Percentiles rank a stretch among this genome's conserved stretches.
Evolutionary conservation across 2,888 invertebrate genomes (phyloP).

Genomic region (Entomobrya proxima): DNA sequence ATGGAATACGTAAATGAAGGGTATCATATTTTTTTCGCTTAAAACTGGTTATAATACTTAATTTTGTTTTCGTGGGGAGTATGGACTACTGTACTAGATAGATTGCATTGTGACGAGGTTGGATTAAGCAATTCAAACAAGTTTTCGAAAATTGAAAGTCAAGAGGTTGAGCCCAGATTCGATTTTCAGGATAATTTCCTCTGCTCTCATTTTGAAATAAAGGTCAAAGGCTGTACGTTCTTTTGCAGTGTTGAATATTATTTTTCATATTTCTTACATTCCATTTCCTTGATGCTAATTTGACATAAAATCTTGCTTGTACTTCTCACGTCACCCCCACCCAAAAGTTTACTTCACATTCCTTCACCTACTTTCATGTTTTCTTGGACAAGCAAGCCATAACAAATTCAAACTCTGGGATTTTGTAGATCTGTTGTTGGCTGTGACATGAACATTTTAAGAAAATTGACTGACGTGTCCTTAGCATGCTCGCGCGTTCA

Average conservation of each 20-base stretch:
- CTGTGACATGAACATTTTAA: background rate
- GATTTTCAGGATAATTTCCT: background rate
- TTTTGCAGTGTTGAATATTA: too few species aligned
- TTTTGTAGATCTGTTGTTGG: too few species aligned
- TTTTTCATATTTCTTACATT: too few species aligned
- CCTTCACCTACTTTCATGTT: too few species aligned
- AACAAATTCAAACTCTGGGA: too few species aligned
- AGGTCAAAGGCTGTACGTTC: too few species aligned
- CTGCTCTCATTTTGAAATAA: background rate
- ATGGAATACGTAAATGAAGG: background rate
- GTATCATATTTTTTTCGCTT: background rate
- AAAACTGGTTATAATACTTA: background rate
- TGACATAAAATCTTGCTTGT: too few species aligned
- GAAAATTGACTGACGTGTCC: background rate
- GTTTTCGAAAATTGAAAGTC: constrained; percentile 33
- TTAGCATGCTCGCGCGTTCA: background rate
- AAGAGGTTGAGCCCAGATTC: background rate
- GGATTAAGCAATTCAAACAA: background rate
- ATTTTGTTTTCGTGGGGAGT: background rate
- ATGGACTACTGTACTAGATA: background rate
- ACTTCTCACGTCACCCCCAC: too few species aligned
- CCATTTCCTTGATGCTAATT: too few species aligned
- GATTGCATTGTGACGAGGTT: background rate
- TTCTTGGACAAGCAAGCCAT: too few species aligned
- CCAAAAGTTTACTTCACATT: too few species aligned